A percentile compares a stretch with the other conserved stretches of the same genome.
phyloP scores from a whole-genome alignment of 2,888 invertebrate species.

The Candidula unifasciata region DNA sequence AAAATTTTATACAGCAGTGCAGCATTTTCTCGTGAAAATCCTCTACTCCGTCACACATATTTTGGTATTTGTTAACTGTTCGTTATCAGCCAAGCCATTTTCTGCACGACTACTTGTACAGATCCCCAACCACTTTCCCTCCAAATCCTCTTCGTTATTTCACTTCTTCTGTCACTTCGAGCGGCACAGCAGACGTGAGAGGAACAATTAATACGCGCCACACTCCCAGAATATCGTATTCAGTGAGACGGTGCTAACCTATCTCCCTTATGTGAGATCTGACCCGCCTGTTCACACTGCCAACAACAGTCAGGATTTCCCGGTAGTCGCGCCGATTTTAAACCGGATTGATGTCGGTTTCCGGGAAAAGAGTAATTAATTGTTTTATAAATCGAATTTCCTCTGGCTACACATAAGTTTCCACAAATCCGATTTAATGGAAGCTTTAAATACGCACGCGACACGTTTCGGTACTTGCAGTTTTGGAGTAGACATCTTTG shows the following conservation, averaged over 20 bases:
- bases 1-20: too few species aligned
- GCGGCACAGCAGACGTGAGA: background rate
- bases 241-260: background rate
- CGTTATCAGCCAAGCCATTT: too few species aligned
- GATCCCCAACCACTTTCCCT: background rate
- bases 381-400: constrained; percentile 23
- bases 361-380: constrained; percentile 30
- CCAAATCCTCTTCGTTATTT: background rate
- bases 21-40: too few species aligned
- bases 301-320: background rate
- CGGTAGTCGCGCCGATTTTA: constrained; percentile 1
- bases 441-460: too few species aligned
- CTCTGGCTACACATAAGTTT: background rate
- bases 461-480: too few species aligned
- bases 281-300: background rate
- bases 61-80: too few species aligned
- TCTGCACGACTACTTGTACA: too few species aligned
- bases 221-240: background rate
- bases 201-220: background rate
- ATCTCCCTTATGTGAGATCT: background rate
- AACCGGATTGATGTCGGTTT: constrained; percentile 28
- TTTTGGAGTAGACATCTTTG: too few species aligned
- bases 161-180: background rate
- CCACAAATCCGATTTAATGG: background rate
- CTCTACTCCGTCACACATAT: too few species aligned